Evolutionary conservation across 2,888 invertebrate species (phyloP).

Genomic region (Eilema sororculum): DNA sequence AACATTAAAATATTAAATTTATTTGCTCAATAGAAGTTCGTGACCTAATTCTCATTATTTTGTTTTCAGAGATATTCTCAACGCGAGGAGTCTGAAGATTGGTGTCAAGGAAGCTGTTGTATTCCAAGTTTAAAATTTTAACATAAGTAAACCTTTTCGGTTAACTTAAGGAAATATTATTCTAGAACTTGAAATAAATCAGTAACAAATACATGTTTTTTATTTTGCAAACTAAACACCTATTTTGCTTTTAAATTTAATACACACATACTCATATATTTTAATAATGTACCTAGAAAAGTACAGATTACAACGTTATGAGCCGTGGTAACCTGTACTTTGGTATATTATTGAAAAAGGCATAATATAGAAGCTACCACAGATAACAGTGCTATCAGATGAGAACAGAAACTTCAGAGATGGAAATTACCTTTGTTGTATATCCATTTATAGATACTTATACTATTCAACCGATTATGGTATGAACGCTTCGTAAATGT

Average conservation of each 20-base stretch:
- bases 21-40: neutral
- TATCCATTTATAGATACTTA: neutral
- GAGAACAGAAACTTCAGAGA: neutral
- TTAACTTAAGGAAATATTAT: neutral
- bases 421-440: neutral
- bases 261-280: no score
- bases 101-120: slow-evolving; percentile 76
- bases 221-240: neutral
- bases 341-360: no score
- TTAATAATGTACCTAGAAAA: no score
- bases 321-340: no score
- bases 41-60: neutral
- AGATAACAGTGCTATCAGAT: neutral
- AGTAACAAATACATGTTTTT: neutral
- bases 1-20: neutral
- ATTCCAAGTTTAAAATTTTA: slow-evolving; percentile 37
- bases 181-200: neutral
- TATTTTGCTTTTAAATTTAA: no score
- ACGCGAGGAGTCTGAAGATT: slow-evolving; percentile 66
- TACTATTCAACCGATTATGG: neutral
- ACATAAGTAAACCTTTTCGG: neutral
- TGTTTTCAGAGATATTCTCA: slow-evolving; percentile 74
- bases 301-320: no score
- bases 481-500: neutral
- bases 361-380: neutral